Percentiles rank a stretch among this genome's conserved stretches.
Evolutionary conservation across 2,113 vertebrate genomes (phyloP).

Genomic region (Arizona elegans): DNA sequence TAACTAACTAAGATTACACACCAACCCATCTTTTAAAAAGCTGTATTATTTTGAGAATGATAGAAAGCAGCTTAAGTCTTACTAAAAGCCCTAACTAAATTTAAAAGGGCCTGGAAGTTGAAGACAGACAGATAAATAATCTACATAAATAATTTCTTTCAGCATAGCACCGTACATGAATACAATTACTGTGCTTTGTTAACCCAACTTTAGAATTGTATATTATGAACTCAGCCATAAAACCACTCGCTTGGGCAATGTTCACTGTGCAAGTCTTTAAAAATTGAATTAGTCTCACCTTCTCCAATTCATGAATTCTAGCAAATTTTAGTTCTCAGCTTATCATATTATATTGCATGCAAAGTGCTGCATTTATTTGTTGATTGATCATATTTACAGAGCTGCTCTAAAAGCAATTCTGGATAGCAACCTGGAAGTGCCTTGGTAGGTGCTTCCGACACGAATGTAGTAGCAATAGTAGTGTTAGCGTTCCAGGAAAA

Average conservation of each 20-base stretch:
- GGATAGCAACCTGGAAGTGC: not conserved
- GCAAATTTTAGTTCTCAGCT: not conserved
- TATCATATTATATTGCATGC: conserved; percentile 7
- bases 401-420: not conserved
- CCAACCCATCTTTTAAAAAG: too few relatives aligned
- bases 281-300: not conserved
- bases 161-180: not conserved
- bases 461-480: not conserved
- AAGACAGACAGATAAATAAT: too few relatives aligned
- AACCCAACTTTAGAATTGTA: not conserved
- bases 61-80: too few relatives aligned
- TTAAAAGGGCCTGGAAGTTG: too few relatives aligned
- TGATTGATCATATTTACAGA: not conserved
- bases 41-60: too few relatives aligned
- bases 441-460: not conserved
- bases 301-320: not conserved
- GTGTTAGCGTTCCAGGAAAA: too few relatives aligned
- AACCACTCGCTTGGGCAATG: not conserved
- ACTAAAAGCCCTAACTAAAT: too few relatives aligned
- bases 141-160: not conserved
- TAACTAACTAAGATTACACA: too few relatives aligned
- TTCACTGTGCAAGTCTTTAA: not conserved
- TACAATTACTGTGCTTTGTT: not conserved
- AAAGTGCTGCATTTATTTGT: conserved; percentile 10
- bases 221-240: not conserved